A percentile compares a stretch with the other conserved stretches of the same genome.
phyloP scores from a whole-genome alignment of 2,888 invertebrate species.

The Drosophila multiciliata region DNA sequence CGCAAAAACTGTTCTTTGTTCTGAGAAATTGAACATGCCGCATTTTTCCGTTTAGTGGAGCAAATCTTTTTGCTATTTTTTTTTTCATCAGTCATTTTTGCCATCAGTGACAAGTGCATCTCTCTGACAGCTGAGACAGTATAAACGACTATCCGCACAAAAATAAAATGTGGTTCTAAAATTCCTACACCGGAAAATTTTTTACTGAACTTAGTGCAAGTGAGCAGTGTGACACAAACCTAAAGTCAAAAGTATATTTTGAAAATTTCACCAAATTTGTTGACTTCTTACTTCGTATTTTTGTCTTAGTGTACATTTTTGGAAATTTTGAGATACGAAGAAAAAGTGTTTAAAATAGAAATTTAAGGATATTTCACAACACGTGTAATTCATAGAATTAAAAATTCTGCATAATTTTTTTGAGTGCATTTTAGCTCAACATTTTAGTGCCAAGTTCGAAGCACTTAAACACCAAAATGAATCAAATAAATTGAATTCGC shows the following conservation, averaged over 20 bases:
- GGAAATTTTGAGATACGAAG: neutral
- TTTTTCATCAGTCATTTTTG: slow-evolving; percentile 3
- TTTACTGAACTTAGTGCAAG: rapidly evolving
- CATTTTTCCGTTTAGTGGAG: slow-evolving; percentile 49
- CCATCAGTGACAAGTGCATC: slow-evolving; percentile 23
- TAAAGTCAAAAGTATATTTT: neutral
- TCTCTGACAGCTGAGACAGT: slow-evolving; percentile 25
- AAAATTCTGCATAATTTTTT: too few species aligned
- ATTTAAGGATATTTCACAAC: neutral
- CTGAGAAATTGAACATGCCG: slow-evolving; percentile 34
- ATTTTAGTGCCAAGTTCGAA: slow-evolving; percentile 27
- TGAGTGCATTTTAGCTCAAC: neutral
- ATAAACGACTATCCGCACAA: slow-evolving; percentile 23
- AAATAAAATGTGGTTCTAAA: neutral
- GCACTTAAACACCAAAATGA: slow-evolving; percentile 7
- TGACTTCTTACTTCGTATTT: neutral
- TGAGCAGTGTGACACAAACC: neutral
- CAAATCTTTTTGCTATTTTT: slow-evolving; percentile 14
- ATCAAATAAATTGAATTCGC: slow-evolving; percentile 17
- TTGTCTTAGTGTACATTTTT: neutral
- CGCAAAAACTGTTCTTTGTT: slow-evolving; percentile 1
- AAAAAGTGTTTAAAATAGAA: neutral
- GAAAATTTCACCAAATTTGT: neutral
- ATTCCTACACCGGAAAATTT: neutral
- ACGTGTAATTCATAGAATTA: neutral